phyloP scores from a whole-genome alignment of 2,797 vertebrate species.

The Dendrocincla fuliginosa region DNA sequence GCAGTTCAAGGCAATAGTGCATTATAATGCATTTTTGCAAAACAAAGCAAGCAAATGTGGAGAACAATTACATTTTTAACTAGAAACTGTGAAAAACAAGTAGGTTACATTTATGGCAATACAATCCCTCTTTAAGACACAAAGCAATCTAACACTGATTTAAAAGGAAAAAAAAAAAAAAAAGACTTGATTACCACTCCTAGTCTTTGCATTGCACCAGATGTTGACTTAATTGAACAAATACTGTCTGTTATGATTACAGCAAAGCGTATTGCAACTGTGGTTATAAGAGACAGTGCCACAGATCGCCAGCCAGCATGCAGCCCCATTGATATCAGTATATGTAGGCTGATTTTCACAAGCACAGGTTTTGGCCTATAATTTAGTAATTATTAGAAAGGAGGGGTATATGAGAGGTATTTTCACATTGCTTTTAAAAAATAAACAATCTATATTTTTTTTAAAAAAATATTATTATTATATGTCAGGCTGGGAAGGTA shows the following conservation, averaged over 20 bases:
- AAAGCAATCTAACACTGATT: background rate
- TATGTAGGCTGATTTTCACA: background rate
- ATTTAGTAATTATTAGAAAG: background rate
- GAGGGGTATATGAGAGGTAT: background rate
- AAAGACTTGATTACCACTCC: background rate
- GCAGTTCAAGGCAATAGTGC: background rate
- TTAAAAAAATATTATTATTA: background rate
- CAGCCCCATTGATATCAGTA: background rate
- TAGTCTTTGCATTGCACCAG: background rate
- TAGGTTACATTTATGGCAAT: background rate
- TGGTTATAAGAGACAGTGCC: background rate
- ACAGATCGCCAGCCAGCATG: background rate
- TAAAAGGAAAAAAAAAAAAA: too few species aligned
- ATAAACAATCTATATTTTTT: too few species aligned
- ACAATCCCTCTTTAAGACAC: background rate
- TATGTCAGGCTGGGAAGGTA: background rate
- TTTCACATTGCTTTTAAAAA: background rate
- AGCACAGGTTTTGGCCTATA: background rate
- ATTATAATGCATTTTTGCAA: background rate
- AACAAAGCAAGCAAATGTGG: background rate
- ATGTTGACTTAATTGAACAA: slow-evolving; percentile 31
- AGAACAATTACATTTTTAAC: background rate
- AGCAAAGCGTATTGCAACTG: background rate
- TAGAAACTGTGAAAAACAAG: background rate
- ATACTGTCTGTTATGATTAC: background rate